A percentile compares a stretch with the other conserved stretches of the same genome.
Evolutionary conservation across 2,113 vertebrate genomes (phyloP).

Genomic region (Nothobranchius furzeri): DNA sequence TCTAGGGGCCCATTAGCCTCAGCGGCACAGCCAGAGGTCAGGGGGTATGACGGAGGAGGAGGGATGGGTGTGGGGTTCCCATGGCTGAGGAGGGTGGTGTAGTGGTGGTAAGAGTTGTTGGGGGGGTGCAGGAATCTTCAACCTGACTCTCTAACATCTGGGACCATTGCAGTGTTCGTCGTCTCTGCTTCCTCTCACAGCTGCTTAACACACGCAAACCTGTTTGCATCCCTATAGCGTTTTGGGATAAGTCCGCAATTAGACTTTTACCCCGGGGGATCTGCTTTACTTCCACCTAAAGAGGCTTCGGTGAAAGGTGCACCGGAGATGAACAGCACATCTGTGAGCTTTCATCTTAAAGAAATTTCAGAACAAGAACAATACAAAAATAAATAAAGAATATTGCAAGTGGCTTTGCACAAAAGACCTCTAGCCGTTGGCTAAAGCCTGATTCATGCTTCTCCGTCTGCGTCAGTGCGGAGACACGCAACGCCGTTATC

Average conservation of each 20-base stretch:
- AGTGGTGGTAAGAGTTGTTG: background rate
- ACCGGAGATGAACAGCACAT: too few species aligned
- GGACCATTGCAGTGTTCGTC: conserved; percentile 19
- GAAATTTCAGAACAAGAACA: too few species aligned
- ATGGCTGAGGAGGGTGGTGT: conserved; percentile 13
- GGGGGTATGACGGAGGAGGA: background rate
- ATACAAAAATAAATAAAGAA: too few species aligned
- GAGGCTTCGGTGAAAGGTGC: too few species aligned
- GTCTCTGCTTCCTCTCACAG: conserved; percentile 22
- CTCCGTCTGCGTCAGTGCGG: too few species aligned
- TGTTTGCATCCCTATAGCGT: conserved; percentile 17
- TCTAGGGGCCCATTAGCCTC: conserved; percentile 43
- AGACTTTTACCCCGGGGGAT: conserved; percentile 53
- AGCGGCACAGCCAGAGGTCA: conserved; percentile 53
- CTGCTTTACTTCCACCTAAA: conserved; percentile 8
- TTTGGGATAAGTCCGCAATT: conserved; percentile 30
- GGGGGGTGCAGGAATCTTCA: conserved; percentile 31
- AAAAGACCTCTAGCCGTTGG: too few species aligned
- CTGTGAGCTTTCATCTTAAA: too few species aligned
- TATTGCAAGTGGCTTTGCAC: too few species aligned
- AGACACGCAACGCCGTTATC: too few species aligned
- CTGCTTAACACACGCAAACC: conserved; percentile 48
- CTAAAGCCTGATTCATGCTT: too few species aligned
- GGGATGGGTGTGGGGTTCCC: conserved; percentile 1
- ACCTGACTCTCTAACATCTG: conserved; percentile 40